phyloP scores from a whole-genome alignment of 2,797 vertebrate genomes.

The Phaenicophaeus curvirostris region DNA sequence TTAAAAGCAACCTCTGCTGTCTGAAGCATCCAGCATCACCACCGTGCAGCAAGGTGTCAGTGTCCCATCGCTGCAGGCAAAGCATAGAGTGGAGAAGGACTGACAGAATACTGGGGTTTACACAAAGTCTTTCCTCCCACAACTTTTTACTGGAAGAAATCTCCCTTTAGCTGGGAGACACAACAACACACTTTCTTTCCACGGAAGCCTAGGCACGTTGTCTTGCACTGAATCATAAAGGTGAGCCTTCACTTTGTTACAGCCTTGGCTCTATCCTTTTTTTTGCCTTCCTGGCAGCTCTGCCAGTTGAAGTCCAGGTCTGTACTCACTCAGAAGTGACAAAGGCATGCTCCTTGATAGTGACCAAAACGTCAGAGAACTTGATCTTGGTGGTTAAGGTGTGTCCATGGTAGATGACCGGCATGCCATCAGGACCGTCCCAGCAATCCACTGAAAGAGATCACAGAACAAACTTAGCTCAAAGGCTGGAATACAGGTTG shows the following conservation, averaged over 20 bases:
- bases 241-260: background rate
- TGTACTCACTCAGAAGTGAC: slow-evolving; percentile 95
- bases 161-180: background rate
- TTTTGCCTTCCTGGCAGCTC: background rate
- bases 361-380: slow-evolving; percentile 91
- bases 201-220: rapidly evolving
- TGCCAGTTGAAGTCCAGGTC: background rate
- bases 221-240: background rate
- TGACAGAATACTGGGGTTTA: background rate
- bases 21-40: background rate
- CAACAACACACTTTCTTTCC: rapidly evolving
- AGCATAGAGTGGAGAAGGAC: background rate
- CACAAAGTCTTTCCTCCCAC: background rate
- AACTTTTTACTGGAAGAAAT: background rate
- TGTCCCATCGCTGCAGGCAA: background rate
- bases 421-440: slow-evolving; percentile 98
- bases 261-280: background rate
- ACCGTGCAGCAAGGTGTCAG: background rate
- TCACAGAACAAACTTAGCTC: background rate
- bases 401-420: slow-evolving; percentile 98
- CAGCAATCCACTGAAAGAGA: slow-evolving; percentile 94
- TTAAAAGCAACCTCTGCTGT: rapidly evolving
- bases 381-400: slow-evolving; percentile 99
- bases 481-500: background rate
- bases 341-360: slow-evolving; percentile 98